Percentiles rank a stretch among this genome's conserved stretches.
Evolutionary conservation across 2,888 invertebrate genomes (phyloP).

Genomic region (Eristalis arbustorum): DNA sequence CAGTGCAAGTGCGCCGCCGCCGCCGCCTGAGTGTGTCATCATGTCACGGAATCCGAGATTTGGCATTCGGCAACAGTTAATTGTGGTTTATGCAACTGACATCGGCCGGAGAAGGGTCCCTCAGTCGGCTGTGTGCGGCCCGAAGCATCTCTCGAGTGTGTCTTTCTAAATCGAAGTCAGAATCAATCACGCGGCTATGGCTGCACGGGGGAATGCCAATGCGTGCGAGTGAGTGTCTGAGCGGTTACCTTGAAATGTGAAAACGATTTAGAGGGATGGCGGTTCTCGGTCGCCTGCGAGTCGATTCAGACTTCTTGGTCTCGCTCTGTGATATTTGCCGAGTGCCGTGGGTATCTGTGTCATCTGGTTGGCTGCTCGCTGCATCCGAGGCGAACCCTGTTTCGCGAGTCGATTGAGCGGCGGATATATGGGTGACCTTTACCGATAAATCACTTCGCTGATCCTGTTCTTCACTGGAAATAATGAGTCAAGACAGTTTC

Average conservation of each 20-base stretch:
- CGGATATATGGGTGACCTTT: slow-evolving; percentile 59
- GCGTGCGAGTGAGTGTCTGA: slow-evolving; percentile 34
- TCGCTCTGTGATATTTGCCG: slow-evolving; percentile 49
- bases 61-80: slow-evolving; percentile 27
- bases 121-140: slow-evolving; percentile 27
- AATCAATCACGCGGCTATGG: slow-evolving; percentile 46
- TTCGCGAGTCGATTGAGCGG: slow-evolving; percentile 1
- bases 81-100: slow-evolving; percentile 33
- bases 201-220: slow-evolving; percentile 21
- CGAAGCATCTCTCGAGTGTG: slow-evolving; percentile 17
- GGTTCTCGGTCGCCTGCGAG: neutral
- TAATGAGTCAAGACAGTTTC: slow-evolving; percentile 60
- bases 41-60: slow-evolving; percentile 56
- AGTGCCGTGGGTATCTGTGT: slow-evolving; percentile 55
- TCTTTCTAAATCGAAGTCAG: slow-evolving; percentile 36
- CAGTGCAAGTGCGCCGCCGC: slow-evolving; percentile 11
- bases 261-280: slow-evolving; percentile 30
- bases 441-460: slow-evolving; percentile 55
- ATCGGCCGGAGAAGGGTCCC: slow-evolving; percentile 48
- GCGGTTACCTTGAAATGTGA: slow-evolving; percentile 49
- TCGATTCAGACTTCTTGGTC: neutral
- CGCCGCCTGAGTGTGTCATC: slow-evolving; percentile 44
- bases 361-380: slow-evolving; percentile 55
- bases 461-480: slow-evolving; percentile 61
- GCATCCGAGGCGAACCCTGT: slow-evolving; percentile 46